Percentiles rank a stretch among this genome's conserved stretches.
phyloP scores from a whole-genome alignment of 2,888 invertebrate species.

The Diaprepes abbreviatus region DNA sequence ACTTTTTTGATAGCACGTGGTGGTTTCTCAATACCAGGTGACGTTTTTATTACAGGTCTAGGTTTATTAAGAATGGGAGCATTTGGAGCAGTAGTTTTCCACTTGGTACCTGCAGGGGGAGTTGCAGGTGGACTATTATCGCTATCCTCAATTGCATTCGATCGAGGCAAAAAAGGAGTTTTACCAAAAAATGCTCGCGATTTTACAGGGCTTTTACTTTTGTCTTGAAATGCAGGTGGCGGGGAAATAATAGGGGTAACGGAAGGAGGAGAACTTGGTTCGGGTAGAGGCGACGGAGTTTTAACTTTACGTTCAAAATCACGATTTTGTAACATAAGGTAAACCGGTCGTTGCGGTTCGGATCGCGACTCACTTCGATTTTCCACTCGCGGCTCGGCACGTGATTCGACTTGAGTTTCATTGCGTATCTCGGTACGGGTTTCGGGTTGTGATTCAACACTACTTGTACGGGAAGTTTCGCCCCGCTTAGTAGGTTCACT shows the following conservation, averaged over 20 bases:
- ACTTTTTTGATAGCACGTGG: conserved; percentile 58
- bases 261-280: conserved; percentile 70
- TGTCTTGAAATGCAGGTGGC: conserved; percentile 79
- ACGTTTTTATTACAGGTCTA: conserved; percentile 49
- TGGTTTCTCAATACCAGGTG: conserved; percentile 52
- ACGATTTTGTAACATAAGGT: conserved; percentile 61
- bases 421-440: conserved; percentile 20
- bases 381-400: neutral
- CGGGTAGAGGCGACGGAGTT: conserved; percentile 64
- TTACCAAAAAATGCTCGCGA: conserved; percentile 67
- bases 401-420: conserved; percentile 20
- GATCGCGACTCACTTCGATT: conserved; percentile 15
- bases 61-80: conserved; percentile 54
- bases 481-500: conserved; percentile 61
- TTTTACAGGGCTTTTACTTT: conserved; percentile 56
- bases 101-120: conserved; percentile 60
- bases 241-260: conserved; percentile 79
- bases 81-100: conserved; percentile 60
- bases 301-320: conserved; percentile 61
- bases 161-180: conserved; percentile 70
- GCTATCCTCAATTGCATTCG: conserved; percentile 71
- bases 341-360: conserved; percentile 62
- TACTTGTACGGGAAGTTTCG: conserved; percentile 42
- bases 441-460: conserved; percentile 36
- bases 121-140: conserved; percentile 69